Evolutionary conservation across 2,113 vertebrate species (phyloP).

Genomic region (Actinemys pallida): DNA sequence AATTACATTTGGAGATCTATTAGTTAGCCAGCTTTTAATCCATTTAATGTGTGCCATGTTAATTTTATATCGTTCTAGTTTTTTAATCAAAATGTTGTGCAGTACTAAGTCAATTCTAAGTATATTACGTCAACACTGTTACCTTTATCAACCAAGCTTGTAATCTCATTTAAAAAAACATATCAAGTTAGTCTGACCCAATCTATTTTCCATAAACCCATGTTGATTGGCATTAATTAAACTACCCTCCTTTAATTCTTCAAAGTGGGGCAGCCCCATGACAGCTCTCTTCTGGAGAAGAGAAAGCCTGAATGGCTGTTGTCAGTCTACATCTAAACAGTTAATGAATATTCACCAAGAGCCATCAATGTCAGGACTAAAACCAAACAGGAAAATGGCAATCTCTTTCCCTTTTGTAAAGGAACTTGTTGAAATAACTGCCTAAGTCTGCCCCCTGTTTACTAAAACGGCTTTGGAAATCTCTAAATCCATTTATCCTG

Average conservation of each 20-base stretch:
- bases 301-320: slow-evolving; percentile 25
- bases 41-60: no score
- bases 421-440: slow-evolving; percentile 73
- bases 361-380: slow-evolving; percentile 52
- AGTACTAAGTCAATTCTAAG: background rate
- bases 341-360: slow-evolving; percentile 59
- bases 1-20: no score
- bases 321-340: slow-evolving; percentile 40
- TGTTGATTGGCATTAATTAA: background rate
- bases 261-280: background rate
- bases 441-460: slow-evolving; percentile 73
- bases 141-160: background rate
- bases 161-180: background rate
- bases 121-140: background rate
- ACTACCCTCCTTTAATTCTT: background rate
- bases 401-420: slow-evolving; percentile 65
- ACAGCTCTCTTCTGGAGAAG: background rate
- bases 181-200: background rate
- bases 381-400: slow-evolving; percentile 73
- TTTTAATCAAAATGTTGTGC: background rate
- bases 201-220: background rate
- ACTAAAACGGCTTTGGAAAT: slow-evolving; percentile 71
- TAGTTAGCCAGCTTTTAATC: no score
- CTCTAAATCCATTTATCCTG: slow-evolving; percentile 77
- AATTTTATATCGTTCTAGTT: no score